A percentile compares a stretch with the other conserved stretches of the same genome.
These are phyloP conservation scores for Philantomba maxwellii DNA, from an alignment of 2,113 vertebrate species.

Conservation along the genomic window DNA sequence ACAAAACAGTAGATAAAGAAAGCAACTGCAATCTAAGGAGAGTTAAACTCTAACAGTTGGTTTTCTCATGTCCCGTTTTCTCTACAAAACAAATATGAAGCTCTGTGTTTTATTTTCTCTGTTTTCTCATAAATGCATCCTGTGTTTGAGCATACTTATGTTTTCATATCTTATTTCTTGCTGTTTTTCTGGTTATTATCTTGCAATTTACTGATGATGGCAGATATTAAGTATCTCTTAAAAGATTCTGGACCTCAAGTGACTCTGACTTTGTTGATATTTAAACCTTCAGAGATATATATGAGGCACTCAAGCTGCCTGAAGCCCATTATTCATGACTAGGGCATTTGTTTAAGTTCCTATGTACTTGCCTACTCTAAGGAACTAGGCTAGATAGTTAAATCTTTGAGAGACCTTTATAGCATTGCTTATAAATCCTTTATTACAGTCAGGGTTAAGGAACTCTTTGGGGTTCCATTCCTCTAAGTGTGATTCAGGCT, in stretches of 20 bases:
- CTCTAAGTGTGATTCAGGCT: not conserved
- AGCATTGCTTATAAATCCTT: not conserved
- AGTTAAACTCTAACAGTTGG: not conserved
- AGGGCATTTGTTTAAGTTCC: not conserved
- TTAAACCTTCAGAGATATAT: not conserved
- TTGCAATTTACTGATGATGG: not conserved
- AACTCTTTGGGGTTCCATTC: not conserved
- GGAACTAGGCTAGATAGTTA: not conserved
- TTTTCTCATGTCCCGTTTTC: not conserved
- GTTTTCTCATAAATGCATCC: not conserved
- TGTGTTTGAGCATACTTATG: not conserved
- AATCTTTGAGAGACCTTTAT: not conserved
- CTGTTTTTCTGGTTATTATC: not conserved
- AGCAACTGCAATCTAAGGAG: not conserved
- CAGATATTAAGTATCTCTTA: not conserved
- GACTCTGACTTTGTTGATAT: not conserved
- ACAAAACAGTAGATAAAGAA: conserved; percentile 40
- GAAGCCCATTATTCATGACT: not conserved
- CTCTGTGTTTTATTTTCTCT: not conserved
- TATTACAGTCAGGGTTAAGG: not conserved
- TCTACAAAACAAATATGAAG: not conserved
- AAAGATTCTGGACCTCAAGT: not conserved
- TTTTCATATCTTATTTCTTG: not conserved
- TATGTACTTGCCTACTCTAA: not conserved
- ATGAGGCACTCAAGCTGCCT: not conserved